Percentiles rank a stretch among this genome's conserved stretches.
Conservation (phyloP, 2,888 invertebrate genomes). For the Platycheirus rosarum region DNA sequence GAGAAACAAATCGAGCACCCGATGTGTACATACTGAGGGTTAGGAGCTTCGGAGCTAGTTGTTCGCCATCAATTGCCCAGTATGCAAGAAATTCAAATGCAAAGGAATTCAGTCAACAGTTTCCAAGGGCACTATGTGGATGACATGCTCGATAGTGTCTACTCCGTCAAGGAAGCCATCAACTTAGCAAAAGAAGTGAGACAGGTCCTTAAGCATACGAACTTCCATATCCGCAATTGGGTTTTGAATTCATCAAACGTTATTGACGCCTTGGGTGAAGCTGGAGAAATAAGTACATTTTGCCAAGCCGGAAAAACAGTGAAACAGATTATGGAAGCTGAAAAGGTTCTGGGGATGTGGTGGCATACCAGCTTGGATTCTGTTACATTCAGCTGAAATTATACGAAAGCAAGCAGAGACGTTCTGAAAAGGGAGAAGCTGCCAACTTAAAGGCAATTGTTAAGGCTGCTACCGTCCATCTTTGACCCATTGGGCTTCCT, state of each 20-base stretch:
- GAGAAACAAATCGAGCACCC: constrained; percentile 30
- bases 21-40: constrained; percentile 74
- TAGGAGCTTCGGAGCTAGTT: constrained; percentile 75
- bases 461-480: constrained; percentile 63
- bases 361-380: constrained; percentile 52
- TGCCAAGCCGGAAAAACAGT: constrained; percentile 38
- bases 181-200: constrained; percentile 44
- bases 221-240: constrained; percentile 72
- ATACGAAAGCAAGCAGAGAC: constrained; percentile 49
- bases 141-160: too few relatives aligned
- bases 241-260: too few relatives aligned
- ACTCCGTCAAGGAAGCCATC: constrained; percentile 71
- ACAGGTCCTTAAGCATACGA: constrained; percentile 42
- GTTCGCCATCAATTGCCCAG: constrained; percentile 72
- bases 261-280: constrained; percentile 42
- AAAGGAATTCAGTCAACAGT: constrained; percentile 50
- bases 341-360: constrained; percentile 67
- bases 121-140: constrained; percentile 75
- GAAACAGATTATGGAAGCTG: constrained; percentile 46
- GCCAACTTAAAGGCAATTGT: constrained; percentile 67
- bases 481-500: constrained; percentile 67
- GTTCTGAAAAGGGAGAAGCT: constrained; percentile 28
- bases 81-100: constrained; percentile 72
- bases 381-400: constrained; percentile 55
- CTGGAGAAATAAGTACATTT: constrained; percentile 14